Conservation (phyloP, 1,140 invertebrate species). For the Caenorhabditis tropicalis region DNA sequence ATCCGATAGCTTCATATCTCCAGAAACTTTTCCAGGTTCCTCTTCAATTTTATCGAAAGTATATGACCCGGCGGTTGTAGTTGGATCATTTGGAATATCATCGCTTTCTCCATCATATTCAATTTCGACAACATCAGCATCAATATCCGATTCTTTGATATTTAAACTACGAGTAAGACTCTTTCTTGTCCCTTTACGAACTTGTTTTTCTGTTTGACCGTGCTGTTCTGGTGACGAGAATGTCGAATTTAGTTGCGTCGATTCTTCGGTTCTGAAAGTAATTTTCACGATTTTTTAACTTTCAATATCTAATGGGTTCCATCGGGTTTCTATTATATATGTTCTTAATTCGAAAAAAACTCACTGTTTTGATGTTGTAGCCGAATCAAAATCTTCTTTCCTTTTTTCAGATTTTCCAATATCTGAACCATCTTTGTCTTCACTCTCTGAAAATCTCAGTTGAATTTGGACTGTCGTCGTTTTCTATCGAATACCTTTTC, state of each 20-base stretch:
- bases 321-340: too few relatives aligned
- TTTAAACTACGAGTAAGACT: conserved; percentile 14
- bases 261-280: conserved; percentile 7
- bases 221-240: neutral
- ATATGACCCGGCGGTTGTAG: neutral
- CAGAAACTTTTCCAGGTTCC: conserved; percentile 2
- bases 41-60: conserved; percentile 32
- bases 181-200: neutral
- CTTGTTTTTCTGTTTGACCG: conserved; percentile 21
- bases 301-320: too few relatives aligned
- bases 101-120: conserved; percentile 17
- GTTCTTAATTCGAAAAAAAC: neutral
- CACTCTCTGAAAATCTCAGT: neutral
- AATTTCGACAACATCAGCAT: conserved; percentile 15
- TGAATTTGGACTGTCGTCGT: too few relatives aligned
- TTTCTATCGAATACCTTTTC: too few relatives aligned
- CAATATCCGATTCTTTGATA: conserved; percentile 31
- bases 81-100: neutral
- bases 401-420: neutral
- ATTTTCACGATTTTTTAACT: too few relatives aligned
- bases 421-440: neutral
- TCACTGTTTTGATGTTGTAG: neutral
- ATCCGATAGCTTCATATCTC: neutral
- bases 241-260: neutral
- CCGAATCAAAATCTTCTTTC: neutral